These are phyloP conservation scores for Peromyscus californicus DNA, from an alignment of 2,113 vertebrate genomes.

Conservation along the genomic window DNA sequence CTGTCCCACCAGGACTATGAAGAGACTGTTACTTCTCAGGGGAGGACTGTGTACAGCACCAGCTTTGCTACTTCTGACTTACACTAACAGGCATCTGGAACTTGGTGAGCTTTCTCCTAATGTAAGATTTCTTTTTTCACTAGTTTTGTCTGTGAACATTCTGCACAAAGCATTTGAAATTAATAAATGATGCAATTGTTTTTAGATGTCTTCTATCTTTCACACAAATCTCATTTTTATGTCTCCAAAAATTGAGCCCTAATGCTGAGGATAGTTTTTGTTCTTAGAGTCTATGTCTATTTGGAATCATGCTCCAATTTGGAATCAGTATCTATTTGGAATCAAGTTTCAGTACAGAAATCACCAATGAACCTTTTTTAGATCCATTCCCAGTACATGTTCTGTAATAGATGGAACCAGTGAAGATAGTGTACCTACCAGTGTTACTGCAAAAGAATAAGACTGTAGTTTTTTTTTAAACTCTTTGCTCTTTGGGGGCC, in stretches of 20 bases:
- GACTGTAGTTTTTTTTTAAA: not conserved
- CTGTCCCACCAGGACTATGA: not conserved
- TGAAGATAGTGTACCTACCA: conserved; percentile 4
- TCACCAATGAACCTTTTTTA: not conserved
- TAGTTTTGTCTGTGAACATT: conserved; percentile 46
- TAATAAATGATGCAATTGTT: not conserved
- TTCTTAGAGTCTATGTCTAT: not conserved
- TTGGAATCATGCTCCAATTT: not conserved
- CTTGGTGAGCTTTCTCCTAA: not conserved
- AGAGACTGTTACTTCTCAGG: not conserved
- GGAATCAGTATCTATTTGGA: not conserved
- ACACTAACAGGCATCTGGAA: not conserved
- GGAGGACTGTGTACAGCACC: not conserved
- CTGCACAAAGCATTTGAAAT: conserved; percentile 43
- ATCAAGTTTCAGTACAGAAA: conserved; percentile 39
- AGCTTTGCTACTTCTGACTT: not conserved
- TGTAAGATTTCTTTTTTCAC: conserved; percentile 30
- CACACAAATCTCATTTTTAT: not conserved
- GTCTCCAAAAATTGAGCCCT: not conserved
- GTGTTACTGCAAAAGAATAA: conserved; percentile 4
- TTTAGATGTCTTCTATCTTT: not conserved
- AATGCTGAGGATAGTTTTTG: not conserved
- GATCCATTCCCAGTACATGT: not conserved
- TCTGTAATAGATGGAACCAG: not conserved
- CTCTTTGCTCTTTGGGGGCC: not conserved